Conservation (phyloP, 2,888 invertebrate species). For the Masnerella sp. region DNA sequence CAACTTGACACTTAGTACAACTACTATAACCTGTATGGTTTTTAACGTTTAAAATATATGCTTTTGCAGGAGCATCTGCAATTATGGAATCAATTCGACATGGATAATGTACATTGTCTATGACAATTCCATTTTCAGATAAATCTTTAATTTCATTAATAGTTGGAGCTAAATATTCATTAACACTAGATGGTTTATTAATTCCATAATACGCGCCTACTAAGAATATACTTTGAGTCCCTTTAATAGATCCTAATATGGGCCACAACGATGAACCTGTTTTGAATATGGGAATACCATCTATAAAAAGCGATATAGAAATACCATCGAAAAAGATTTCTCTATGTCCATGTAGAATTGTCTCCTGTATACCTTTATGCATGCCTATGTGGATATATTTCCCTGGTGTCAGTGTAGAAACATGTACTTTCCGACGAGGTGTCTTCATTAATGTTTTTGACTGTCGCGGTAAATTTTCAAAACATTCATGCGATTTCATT, state of each 20-base stretch:
- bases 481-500: conserved; percentile 1
- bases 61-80: conserved; percentile 17
- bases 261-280: conserved; percentile 58
- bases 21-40: conserved; percentile 7
- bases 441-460: conserved; percentile 15
- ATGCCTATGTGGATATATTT: conserved; percentile 28
- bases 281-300: conserved; percentile 55
- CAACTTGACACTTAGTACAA: conserved; percentile 46
- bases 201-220: conserved; percentile 57
- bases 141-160: background rate
- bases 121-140: background rate
- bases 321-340: background rate
- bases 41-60: conserved; percentile 15
- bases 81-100: background rate
- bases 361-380: background rate
- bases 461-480: background rate
- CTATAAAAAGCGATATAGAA: conserved; percentile 26
- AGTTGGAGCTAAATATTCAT: background rate
- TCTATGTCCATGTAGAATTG: background rate
- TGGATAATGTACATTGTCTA: background rate
- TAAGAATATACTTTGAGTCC: conserved; percentile 40
- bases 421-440: conserved; percentile 2
- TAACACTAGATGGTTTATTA: conserved; percentile 21
- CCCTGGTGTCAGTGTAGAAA: conserved; percentile 9
- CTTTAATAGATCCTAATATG: conserved; percentile 51